Percentiles rank a stretch among this genome's conserved stretches.
Conservation (phyloP, 2,888 invertebrate species). For the Cenopis cana region DNA sequence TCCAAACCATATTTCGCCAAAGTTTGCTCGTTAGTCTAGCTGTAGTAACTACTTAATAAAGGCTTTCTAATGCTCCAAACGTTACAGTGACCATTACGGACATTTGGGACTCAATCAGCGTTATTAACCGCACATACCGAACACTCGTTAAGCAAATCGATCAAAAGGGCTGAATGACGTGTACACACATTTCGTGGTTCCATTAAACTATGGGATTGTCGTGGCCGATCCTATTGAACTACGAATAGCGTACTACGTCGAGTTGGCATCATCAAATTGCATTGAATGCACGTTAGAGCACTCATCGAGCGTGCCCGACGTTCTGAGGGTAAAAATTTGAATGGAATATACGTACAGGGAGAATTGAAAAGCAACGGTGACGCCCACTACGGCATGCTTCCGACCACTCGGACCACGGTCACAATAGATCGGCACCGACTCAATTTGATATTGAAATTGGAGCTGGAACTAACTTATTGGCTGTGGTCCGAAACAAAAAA, state of each 20-base stretch:
- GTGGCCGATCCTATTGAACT: constrained; percentile 74
- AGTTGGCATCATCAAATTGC: constrained; percentile 82
- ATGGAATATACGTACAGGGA: constrained; percentile 72
- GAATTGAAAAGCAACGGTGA: constrained; percentile 63
- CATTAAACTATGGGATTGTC: constrained; percentile 79
- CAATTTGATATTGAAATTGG: constrained; percentile 80
- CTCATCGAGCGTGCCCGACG: constrained; percentile 73
- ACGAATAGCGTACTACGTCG: constrained; percentile 71
- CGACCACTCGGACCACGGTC: constrained; percentile 73
- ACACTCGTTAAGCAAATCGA: constrained; percentile 45
- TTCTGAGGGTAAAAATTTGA: constrained; percentile 82
- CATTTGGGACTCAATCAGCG: constrained; percentile 3
- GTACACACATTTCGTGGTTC: constrained; percentile 66
- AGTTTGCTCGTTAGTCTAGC: constrained; percentile 37
- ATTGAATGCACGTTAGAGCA: constrained; percentile 80
- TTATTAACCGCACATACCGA: constrained; percentile 32
- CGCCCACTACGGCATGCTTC: constrained; percentile 70
- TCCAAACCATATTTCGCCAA: constrained; percentile 13
- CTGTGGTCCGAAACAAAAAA: constrained; percentile 37
- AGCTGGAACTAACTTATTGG: constrained; percentile 60
- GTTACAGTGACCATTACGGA: constrained; percentile 14
- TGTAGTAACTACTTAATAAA: constrained; percentile 19
- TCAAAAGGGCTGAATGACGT: constrained; percentile 50
- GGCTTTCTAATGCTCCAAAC: constrained; percentile 14
- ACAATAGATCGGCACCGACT: constrained; percentile 73